Evolutionary conservation across 1,140 invertebrate species (phyloP).

Genomic region (Tigriopus japonicus): DNA sequence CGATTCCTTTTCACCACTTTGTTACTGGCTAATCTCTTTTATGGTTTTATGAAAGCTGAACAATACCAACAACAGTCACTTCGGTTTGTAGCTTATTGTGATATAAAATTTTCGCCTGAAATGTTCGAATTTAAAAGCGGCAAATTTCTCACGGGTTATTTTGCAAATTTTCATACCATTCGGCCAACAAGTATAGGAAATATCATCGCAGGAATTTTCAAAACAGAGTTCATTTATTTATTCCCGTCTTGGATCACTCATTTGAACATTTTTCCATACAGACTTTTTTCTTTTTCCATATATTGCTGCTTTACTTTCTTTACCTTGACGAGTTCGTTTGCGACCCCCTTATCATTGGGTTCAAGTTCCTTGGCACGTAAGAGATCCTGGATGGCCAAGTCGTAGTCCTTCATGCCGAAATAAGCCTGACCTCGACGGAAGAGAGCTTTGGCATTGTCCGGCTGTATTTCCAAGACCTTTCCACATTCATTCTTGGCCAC

Average conservation of each 20-base stretch:
- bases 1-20: too few species aligned
- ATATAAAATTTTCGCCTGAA: too few species aligned
- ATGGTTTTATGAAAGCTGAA: too few species aligned
- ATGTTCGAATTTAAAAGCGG: too few species aligned
- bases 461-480: not conserved
- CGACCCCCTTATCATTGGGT: not conserved
- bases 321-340: not conserved
- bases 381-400: not conserved
- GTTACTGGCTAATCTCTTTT: too few species aligned
- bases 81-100: too few species aligned
- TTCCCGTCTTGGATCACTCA: too few species aligned
- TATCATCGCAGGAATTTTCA: too few species aligned
- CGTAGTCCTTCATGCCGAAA: not conserved
- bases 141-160: too few species aligned
- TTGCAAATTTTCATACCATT: too few species aligned
- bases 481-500: not conserved
- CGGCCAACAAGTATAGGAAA: too few species aligned
- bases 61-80: too few species aligned
- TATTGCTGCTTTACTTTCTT: not conserved
- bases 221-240: not conserved
- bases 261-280: constrained; percentile 1
- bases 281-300: not conserved
- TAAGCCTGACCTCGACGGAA: not conserved
- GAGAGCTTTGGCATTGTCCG: not conserved
- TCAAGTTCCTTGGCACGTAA: not conserved